Percentiles rank a stretch among this genome's conserved stretches.
Evolutionary conservation across 1,140 invertebrate species (phyloP).

Genomic region (Lepeophtheirus salmonis): DNA sequence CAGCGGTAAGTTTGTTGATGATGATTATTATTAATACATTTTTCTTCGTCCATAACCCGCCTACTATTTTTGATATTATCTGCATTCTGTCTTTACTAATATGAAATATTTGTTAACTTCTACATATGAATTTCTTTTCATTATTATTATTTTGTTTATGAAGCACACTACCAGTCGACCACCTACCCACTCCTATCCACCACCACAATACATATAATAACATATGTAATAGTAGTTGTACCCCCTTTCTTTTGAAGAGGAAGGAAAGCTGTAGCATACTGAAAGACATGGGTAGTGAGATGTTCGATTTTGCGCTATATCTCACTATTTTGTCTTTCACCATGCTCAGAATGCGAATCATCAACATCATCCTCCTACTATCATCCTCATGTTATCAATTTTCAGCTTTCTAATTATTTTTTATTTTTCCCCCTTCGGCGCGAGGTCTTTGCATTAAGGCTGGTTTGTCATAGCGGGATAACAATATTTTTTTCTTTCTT

Average conservation of each 20-base stretch:
- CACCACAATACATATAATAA: too few relatives aligned
- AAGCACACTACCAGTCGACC: too few relatives aligned
- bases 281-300: conserved; percentile 95
- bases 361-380: conserved; percentile 5
- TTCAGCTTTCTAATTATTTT: conserved; percentile 4
- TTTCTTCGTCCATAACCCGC: too few relatives aligned
- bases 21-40: too few relatives aligned
- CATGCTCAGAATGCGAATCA: conserved; percentile 26
- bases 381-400: not conserved
- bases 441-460: conserved; percentile 44
- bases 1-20: conserved; percentile 32
- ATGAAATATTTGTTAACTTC: not conserved
- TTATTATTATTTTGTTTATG: too few relatives aligned
- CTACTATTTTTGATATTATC: too few relatives aligned
- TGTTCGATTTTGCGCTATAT: conserved; percentile 40
- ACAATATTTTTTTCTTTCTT: too few relatives aligned
- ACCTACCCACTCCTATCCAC: too few relatives aligned
- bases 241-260: not conserved
- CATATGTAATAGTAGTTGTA: too few relatives aligned
- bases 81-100: not conserved
- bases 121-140: too few relatives aligned
- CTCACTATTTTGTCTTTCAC: conserved; percentile 91
- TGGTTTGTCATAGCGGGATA: conserved; percentile 55
- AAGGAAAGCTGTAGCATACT: conserved; percentile 27
- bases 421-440: conserved; percentile 10